Conservation (phyloP, 2,113 vertebrate species). For the Podilymbus podiceps region DNA sequence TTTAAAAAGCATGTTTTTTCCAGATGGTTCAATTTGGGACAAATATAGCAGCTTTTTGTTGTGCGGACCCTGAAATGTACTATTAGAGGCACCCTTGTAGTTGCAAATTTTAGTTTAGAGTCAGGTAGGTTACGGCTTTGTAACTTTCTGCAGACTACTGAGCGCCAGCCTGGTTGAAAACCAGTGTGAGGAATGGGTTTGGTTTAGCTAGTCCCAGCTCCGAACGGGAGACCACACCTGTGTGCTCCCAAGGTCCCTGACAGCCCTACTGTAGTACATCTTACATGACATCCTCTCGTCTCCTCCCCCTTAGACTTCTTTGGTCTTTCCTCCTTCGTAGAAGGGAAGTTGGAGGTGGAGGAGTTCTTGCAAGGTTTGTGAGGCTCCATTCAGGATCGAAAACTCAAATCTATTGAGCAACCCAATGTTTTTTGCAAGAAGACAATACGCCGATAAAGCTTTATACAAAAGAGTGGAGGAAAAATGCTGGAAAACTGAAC, state of each 20-base stretch:
- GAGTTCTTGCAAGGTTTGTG: neutral
- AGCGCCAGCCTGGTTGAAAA: neutral
- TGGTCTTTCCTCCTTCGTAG: neutral
- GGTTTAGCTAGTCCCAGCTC: neutral
- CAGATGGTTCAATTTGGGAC: neutral
- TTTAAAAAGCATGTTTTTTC: neutral
- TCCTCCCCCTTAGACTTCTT: neutral
- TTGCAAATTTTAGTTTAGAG: neutral
- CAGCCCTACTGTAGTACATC: neutral
- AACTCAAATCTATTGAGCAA: neutral
- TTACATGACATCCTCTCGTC: neutral
- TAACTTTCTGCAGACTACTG: neutral
- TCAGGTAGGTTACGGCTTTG: neutral
- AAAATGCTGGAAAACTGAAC: neutral
- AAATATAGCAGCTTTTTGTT: neutral
- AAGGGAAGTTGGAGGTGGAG: neutral
- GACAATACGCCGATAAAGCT: accelerated
- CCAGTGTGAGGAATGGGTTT: accelerated
- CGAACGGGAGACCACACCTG: neutral
- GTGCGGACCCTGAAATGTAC: neutral
- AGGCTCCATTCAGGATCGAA: neutral
- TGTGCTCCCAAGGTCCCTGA: neutral
- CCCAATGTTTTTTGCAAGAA: too few relatives aligned
- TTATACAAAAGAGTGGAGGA: neutral
- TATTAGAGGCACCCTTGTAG: neutral